Percentiles rank a stretch among this genome's conserved stretches.
phyloP scores from a whole-genome alignment of 1,140 invertebrate species.

The Bactericera cockerelli region DNA sequence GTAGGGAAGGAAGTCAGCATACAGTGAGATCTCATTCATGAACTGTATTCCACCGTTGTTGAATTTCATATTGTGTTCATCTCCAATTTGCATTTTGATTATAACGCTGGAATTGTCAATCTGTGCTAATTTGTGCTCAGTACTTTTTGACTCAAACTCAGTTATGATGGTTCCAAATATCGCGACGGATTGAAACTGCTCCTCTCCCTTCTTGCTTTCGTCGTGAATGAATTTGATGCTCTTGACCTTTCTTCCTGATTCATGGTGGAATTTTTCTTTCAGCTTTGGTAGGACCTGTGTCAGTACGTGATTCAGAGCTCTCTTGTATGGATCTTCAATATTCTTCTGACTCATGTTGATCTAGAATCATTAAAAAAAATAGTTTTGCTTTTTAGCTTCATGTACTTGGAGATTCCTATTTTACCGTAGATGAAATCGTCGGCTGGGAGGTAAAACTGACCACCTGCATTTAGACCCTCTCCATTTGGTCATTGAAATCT shows the following conservation, averaged over 20 bases:
- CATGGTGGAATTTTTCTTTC: no score
- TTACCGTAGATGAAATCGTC: no score
- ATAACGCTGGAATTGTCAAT: not conserved
- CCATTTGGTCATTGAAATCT: no score
- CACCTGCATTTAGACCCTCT: no score
- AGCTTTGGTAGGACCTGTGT: no score
- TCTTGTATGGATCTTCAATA: no score
- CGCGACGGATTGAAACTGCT: not conserved
- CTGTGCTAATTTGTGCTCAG: not conserved
- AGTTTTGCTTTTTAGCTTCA: no score
- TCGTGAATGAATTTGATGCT: not conserved
- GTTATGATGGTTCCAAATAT: not conserved
- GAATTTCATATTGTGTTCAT: not conserved
- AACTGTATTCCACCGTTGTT: slow-evolving; percentile 11
- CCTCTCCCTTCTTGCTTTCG: not conserved
- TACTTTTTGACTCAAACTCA: not conserved
- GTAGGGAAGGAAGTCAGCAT: slow-evolving; percentile 17
- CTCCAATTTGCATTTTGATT: slow-evolving; percentile 1
- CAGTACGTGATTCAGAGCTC: no score
- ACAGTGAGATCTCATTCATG: slow-evolving; percentile 16
- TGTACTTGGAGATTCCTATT: no score
- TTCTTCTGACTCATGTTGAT: no score
- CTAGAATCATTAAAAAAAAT: no score
- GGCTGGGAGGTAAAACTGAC: no score
- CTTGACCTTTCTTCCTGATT: not conserved